These are phyloP conservation scores for Alaudala cheleensis DNA, from an alignment of 2,113 vertebrate genomes.

Conservation along the genomic window DNA sequence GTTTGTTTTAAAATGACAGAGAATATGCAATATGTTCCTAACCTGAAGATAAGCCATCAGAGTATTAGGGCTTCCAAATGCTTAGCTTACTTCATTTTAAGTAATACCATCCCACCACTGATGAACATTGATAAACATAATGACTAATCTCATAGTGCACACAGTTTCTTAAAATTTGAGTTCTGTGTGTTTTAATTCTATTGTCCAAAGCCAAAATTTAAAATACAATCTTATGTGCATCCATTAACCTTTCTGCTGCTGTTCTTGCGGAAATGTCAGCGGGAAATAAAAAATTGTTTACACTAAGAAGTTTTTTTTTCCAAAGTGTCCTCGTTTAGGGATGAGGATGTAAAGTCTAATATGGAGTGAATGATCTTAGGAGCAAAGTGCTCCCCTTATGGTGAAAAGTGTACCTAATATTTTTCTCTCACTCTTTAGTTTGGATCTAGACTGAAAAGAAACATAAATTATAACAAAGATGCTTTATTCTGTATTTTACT, in stretches of 20 bases:
- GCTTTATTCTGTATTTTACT: not conserved
- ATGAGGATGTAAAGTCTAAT: not conserved
- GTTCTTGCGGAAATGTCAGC: not conserved
- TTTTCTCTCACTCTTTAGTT: not conserved
- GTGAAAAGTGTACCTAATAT: not conserved
- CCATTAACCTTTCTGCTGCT: not conserved
- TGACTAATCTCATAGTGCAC: not conserved
- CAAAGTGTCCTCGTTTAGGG: not conserved
- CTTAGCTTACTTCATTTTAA: not conserved
- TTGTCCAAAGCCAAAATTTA: not conserved
- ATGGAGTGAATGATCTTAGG: not conserved
- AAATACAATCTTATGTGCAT: not conserved
- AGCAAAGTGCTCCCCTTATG: not conserved
- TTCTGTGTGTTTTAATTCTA: not conserved
- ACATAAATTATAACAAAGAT: not conserved
- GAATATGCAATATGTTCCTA: not conserved
- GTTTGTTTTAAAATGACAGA: not conserved
- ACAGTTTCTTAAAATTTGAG: not conserved
- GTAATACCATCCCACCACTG: not conserved
- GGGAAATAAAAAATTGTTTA: not conserved
- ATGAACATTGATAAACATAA: not conserved
- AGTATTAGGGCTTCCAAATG: not conserved
- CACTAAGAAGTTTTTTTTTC: not conserved
- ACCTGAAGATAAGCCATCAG: not conserved
- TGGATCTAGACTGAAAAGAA: not conserved